phyloP scores from a whole-genome alignment of 2,797 vertebrate species.

The Emys orbicularis region DNA sequence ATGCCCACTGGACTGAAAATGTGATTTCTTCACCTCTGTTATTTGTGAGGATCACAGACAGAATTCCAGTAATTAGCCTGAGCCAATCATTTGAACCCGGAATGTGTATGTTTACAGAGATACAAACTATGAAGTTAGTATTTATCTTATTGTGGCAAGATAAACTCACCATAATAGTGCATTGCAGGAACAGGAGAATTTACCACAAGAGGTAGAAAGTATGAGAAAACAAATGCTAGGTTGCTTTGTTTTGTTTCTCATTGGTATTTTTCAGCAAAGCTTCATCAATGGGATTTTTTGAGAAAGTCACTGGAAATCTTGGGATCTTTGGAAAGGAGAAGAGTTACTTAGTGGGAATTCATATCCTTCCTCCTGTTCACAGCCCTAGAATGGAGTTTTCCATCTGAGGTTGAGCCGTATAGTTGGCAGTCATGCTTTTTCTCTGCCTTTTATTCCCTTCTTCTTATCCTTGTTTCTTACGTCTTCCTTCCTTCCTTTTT shows the following conservation, averaged over 20 bases:
- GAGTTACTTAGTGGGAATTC: background rate
- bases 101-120: background rate
- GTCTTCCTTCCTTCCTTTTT: background rate
- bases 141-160: background rate
- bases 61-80: background rate
- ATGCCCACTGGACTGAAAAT: background rate
- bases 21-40: accelerated
- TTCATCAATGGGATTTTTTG: background rate
- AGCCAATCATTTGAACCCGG: background rate
- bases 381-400: background rate
- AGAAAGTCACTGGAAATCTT: background rate
- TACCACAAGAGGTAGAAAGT: background rate
- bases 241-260: background rate
- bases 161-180: accelerated
- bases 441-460: background rate
- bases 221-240: background rate
- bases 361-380: background rate
- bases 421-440: background rate
- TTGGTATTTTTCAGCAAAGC: background rate
- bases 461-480: background rate
- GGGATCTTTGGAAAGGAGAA: background rate
- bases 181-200: background rate
- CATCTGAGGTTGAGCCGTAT: background rate
- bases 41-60: background rate
- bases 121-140: background rate